These are phyloP conservation scores for Melipona quadrifasciata DNA, from an alignment of 1,140 invertebrate genomes.

Conservation along the genomic window DNA sequence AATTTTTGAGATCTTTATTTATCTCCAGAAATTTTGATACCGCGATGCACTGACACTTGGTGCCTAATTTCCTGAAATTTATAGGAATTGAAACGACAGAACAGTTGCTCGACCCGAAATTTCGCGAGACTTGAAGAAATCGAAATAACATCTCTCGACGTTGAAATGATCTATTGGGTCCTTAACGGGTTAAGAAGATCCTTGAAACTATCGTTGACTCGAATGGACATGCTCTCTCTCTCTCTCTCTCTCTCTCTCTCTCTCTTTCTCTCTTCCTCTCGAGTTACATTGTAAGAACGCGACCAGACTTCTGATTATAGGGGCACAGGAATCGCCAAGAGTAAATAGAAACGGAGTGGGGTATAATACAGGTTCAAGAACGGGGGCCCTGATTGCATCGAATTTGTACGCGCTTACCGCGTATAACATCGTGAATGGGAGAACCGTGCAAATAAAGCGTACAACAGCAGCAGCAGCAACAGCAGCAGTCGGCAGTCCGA, in stretches of 20 bases:
- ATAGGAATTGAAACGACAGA: neutral
- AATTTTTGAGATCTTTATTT: no score
- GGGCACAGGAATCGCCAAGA: neutral
- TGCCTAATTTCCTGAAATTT: neutral
- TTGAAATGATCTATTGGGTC: neutral
- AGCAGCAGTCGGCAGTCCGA: neutral
- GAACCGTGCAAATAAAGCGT: slow-evolving; percentile 8
- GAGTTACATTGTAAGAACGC: slow-evolving; percentile 32
- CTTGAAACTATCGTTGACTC: neutral
- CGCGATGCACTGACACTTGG: no score
- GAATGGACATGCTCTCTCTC: neutral
- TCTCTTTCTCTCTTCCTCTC: neutral
- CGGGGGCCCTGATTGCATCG: slow-evolving; percentile 16
- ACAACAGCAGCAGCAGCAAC: neutral
- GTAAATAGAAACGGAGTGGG: slow-evolving; percentile 32
- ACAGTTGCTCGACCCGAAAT: neutral
- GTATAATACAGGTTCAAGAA: slow-evolving; percentile 44
- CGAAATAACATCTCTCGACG: neutral
- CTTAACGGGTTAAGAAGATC: neutral
- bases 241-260: no score
- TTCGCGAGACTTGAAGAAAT: neutral
- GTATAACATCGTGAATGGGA: neutral
- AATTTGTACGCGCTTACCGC: slow-evolving; percentile 31
- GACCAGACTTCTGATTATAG: slow-evolving; percentile 28
- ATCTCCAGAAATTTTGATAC: neutral